Evolutionary conservation across 92 coral and sea anemone genomes (phyloP).

Genomic region (Plumapathes pennacea): DNA sequence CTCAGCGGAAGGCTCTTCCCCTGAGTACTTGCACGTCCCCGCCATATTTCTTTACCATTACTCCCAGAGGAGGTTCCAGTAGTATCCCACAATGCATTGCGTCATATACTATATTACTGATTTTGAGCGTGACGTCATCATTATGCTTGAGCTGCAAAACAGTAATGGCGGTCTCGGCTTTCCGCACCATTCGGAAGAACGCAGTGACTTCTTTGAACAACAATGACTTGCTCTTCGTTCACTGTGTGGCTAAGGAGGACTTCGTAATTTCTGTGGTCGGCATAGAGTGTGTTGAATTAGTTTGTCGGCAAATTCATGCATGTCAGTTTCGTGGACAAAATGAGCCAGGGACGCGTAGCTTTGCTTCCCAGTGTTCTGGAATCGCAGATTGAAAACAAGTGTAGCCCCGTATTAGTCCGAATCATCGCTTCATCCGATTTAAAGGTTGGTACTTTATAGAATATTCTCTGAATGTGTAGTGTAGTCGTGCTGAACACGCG

Average conservation of each 20-base stretch:
- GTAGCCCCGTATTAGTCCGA: too few species aligned
- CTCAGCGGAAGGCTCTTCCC: constrained; percentile 29
- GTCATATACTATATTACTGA: background rate
- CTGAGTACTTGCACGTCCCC: constrained; percentile 4
- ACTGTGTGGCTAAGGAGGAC: background rate
- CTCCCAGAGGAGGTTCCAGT: constrained; percentile 3
- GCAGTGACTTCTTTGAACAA: background rate
- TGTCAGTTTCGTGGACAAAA: background rate
- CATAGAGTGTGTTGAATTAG: background rate
- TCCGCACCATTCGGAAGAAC: background rate
- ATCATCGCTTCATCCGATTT: too few species aligned
- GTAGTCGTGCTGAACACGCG: too few species aligned
- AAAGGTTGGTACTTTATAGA: too few species aligned
- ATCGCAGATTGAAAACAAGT: too few species aligned
- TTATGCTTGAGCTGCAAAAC: background rate
- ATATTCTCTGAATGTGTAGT: too few species aligned
- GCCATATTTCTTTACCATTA: constrained; percentile 3
- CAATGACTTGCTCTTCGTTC: background rate
- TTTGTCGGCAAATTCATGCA: constrained; percentile 1
- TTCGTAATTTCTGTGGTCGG: background rate
- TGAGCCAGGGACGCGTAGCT: background rate
- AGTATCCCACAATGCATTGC: background rate
- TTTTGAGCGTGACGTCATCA: constrained; percentile 1
- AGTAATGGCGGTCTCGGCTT: background rate
- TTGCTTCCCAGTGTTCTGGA: too few species aligned